Evolutionary conservation across 2,888 invertebrate species (phyloP).

Genomic region (Nomada ferruginata): DNA sequence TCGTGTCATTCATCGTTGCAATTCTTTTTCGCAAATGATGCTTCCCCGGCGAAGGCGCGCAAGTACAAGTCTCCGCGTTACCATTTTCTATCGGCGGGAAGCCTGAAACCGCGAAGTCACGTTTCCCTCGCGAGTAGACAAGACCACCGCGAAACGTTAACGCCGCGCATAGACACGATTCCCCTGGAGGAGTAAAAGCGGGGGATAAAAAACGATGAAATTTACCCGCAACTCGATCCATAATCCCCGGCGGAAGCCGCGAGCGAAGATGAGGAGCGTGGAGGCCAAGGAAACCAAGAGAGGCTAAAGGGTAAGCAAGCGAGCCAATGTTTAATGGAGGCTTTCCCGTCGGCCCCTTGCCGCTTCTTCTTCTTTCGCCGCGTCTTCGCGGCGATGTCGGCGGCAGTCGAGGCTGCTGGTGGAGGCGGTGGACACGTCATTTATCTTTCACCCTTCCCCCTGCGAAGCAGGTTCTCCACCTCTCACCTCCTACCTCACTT

Average conservation of each 20-base stretch:
- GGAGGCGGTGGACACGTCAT: constrained; percentile 82
- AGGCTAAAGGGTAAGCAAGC: constrained; percentile 70
- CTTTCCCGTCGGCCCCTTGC: constrained; percentile 65
- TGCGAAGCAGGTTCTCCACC: constrained; percentile 67
- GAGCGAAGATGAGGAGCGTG: constrained; percentile 39
- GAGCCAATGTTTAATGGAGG: constrained; percentile 80
- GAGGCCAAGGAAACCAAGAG: constrained; percentile 41
- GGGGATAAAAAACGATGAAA: not conserved
- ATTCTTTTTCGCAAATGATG: not conserved
- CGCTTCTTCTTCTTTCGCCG: constrained; percentile 64
- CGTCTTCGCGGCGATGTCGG: constrained; percentile 71
- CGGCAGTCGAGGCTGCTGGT: constrained; percentile 65
- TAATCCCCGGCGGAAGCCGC: constrained; percentile 37
- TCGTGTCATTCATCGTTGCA: not conserved
- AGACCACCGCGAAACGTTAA: constrained; percentile 16
- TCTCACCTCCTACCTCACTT: constrained; percentile 72
- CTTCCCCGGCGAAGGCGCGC: too few species aligned
- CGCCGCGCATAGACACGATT: constrained; percentile 7
- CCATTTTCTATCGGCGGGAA: not conserved
- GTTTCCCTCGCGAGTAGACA: not conserved
- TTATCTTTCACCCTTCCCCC: constrained; percentile 82
- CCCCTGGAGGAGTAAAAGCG: not conserved
- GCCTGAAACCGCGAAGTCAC: constrained; percentile 11
- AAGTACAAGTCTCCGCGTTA: not conserved
- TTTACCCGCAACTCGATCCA: constrained; percentile 38